Base-by-base conservation (phyloP, 2,888 invertebrate genomes). In the Leptogaster cylindrica region DNA sequence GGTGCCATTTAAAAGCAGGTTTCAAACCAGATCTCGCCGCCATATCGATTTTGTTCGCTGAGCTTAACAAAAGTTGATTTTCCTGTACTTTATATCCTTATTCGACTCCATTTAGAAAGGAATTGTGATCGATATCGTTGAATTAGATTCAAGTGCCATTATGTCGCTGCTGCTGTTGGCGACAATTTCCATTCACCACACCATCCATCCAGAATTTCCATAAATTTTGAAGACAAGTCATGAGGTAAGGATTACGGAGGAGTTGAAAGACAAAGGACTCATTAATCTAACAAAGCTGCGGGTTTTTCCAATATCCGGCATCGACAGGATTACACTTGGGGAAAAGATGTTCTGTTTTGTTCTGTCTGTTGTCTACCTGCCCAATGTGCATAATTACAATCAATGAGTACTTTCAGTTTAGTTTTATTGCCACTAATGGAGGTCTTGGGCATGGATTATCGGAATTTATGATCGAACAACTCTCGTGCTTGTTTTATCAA, bases 231-330 rank as follows among this genome's bases (percentile, higher is more conserved):
- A 12, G 10, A 10, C 27, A 27, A 28, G 33, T 12, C 6, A 16
- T 18, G 52, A 27, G 25, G 28, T 28, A 18, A 51, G 51, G 28
- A 51, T 31, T 51, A 14, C 12, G 31, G 1, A 8, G 16, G 12
- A 18, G 51, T 18, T 20, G 18, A 3, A 5, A 33, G 20, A 31
- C 52, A 52, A 16, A 52, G 52, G 33, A 52, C 14, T 27, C 27
- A 50, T 52, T 52, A 52, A 52, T 52, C 52, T 58, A 39, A 16
- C 23, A 27, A 36, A 58, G 23, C 25, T 58, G 23, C 28, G 39
- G 58, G 58, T 58, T 58, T 58, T 58, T 39, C 58, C 58, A 58
- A 58, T 58, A 39, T 58, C 58, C 58, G 58, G 58, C 16, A 58
- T 58, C 25, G 58, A 41, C 25, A 6, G 23, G 36, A 41, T 58